Percentiles rank a stretch among this genome's conserved stretches.
Evolutionary conservation across 2,113 vertebrate genomes (phyloP).

Genomic region (Rana temporaria): DNA sequence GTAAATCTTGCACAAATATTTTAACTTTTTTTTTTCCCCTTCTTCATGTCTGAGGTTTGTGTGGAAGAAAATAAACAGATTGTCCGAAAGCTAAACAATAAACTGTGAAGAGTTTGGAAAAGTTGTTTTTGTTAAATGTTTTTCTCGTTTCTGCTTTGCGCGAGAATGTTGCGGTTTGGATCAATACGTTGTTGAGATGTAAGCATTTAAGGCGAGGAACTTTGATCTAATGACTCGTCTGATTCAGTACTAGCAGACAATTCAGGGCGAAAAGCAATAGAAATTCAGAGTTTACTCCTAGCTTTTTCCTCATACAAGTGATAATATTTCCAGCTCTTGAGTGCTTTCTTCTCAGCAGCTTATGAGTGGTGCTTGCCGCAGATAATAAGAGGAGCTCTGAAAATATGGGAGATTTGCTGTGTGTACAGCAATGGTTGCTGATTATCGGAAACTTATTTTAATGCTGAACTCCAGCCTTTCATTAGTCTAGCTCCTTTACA

Average conservation of each 20-base stretch:
- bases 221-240: neutral
- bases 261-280: neutral
- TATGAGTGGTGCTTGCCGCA: no score
- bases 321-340: no score
- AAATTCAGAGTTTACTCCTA: no score
- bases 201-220: neutral
- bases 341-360: no score
- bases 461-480: no score
- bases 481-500: no score
- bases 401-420: no score
- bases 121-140: slow-evolving; percentile 5
- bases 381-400: no score
- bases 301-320: no score
- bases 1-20: slow-evolving; percentile 24
- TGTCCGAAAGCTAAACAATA: slow-evolving; percentile 40
- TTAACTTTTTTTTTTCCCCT: slow-evolving; percentile 5
- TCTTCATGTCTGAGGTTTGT: neutral
- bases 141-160: neutral
- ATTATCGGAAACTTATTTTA: no score
- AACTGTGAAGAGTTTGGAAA: slow-evolving; percentile 12
- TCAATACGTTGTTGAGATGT: slow-evolving; percentile 12
- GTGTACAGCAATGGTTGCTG: no score
- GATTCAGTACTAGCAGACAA: neutral
- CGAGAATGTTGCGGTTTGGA: neutral
- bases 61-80: slow-evolving; percentile 50